Evolutionary conservation across 2,797 vertebrate genomes (phyloP).

Genomic region (Oreonectes daqikongensis): DNA sequence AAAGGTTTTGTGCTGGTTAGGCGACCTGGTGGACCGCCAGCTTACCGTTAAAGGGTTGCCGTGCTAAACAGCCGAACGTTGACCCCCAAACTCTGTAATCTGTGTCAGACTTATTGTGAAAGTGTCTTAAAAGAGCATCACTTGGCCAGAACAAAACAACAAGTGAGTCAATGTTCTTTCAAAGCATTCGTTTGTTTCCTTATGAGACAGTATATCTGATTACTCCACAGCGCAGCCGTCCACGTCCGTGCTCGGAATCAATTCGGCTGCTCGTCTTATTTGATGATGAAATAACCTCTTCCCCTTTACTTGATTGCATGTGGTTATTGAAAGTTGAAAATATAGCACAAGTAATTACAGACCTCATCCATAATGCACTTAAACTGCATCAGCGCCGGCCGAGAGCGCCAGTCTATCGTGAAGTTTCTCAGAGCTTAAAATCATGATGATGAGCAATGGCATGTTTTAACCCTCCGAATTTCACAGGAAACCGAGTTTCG

Average conservation of each 20-base stretch:
- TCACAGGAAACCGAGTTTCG: conserved; percentile 73
- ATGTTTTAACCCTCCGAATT: conserved; percentile 71
- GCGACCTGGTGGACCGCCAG: too few relatives aligned
- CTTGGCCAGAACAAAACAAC: neutral
- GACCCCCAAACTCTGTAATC: neutral
- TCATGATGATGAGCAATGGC: conserved; percentile 80
- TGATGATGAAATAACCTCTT: conserved; percentile 63
- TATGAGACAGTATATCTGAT: conserved; percentile 14
- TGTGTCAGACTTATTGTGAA: neutral
- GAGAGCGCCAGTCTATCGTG: conserved; percentile 73
- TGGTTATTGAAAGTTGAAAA: conserved; percentile 63
- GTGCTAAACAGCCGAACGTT: too few relatives aligned
- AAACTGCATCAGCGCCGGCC: conserved; percentile 70
- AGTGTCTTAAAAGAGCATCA: neutral
- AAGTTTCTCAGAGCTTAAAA: conserved; percentile 70
- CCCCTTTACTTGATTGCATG: conserved; percentile 61
- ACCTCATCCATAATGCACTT: conserved; percentile 76
- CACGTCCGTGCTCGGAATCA: conserved; percentile 51
- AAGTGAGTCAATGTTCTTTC: neutral
- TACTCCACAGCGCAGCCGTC: conserved; percentile 28
- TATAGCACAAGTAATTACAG: conserved; percentile 70
- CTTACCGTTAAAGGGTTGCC: too few relatives aligned
- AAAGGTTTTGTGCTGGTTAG: too few relatives aligned
- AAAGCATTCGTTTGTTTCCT: neutral
- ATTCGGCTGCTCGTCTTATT: conserved; percentile 54